phyloP scores from a whole-genome alignment of 2,888 invertebrate genomes.

The Chrysolina oricalcia region DNA sequence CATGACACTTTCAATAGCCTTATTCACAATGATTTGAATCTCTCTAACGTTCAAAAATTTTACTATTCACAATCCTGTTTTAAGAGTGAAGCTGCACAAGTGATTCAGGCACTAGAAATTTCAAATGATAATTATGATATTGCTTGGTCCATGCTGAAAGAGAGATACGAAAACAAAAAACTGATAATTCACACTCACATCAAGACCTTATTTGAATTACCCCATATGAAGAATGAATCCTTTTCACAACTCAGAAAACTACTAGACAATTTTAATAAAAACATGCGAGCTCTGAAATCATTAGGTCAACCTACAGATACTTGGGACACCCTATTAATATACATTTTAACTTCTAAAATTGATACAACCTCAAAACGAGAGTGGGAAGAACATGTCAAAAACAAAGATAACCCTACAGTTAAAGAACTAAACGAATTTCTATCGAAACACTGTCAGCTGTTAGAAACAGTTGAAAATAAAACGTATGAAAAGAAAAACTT shows the following conservation, averaged over 20 bases:
- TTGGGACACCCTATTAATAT: not conserved
- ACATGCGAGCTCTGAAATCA: slow-evolving; percentile 43
- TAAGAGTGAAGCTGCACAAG: slow-evolving; percentile 37
- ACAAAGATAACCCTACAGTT: not conserved
- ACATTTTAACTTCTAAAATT: not conserved
- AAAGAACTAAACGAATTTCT: not conserved
- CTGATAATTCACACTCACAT: slow-evolving; percentile 51
- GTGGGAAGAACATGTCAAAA: not conserved
- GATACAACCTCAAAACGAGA: not conserved
- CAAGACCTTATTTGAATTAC: slow-evolving; percentile 45
- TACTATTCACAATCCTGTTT: slow-evolving; percentile 41
- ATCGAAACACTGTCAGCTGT: not conserved
- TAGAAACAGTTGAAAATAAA: not conserved
- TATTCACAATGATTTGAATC: slow-evolving; percentile 38
- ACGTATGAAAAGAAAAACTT: not conserved
- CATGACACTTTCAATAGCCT: slow-evolving; percentile 46
- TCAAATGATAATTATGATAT: slow-evolving; percentile 38
- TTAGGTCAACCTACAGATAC: not conserved
- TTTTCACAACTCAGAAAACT: slow-evolving; percentile 40
- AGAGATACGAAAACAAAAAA: slow-evolving; percentile 50
- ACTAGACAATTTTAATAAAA: slow-evolving; percentile 44
- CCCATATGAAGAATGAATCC: slow-evolving; percentile 9
- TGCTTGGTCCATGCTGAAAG: slow-evolving; percentile 37
- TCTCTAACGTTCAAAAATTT: slow-evolving; percentile 48
- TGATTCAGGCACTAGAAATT: slow-evolving; percentile 45